phyloP scores from a whole-genome alignment of 2,888 invertebrate genomes.

The Microctonus aethiopoides region DNA sequence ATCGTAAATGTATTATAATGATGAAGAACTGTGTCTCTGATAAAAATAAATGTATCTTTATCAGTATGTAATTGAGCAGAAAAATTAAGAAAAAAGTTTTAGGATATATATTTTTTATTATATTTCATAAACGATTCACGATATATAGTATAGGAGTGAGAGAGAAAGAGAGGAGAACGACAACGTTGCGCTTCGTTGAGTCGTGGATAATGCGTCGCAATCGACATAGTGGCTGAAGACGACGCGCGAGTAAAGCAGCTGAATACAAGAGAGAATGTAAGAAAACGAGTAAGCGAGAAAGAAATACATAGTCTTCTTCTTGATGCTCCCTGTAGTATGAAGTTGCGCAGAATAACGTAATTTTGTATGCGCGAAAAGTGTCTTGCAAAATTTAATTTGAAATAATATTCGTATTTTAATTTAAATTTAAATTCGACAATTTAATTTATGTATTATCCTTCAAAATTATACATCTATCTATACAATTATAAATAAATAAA shows the following conservation, averaged over 20 bases:
- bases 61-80: too few species aligned
- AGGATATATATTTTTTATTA: slow-evolving; percentile 7
- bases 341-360: slow-evolving; percentile 19
- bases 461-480: background rate
- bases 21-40: too few species aligned
- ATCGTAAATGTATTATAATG: background rate
- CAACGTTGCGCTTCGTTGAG: slow-evolving; percentile 28
- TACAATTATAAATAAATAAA: too few species aligned
- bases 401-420: background rate
- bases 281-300: background rate
- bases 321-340: slow-evolving; percentile 23
- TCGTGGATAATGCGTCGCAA: slow-evolving; percentile 28
- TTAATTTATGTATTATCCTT: background rate
- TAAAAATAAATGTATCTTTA: too few species aligned
- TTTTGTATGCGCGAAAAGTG: slow-evolving; percentile 21
- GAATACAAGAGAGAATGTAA: background rate
- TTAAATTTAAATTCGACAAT: background rate
- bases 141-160: slow-evolving; percentile 7
- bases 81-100: slow-evolving; percentile 3
- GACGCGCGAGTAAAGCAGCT: slow-evolving; percentile 9
- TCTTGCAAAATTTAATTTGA: slow-evolving; percentile 11
- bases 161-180: too few species aligned
- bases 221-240: slow-evolving; percentile 28
- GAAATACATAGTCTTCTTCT: slow-evolving; percentile 10
- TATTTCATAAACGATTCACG: background rate